These are phyloP conservation scores for Siderastrea siderea DNA, from an alignment of 92 coral and sea anemone species.

Conservation along the genomic window DNA sequence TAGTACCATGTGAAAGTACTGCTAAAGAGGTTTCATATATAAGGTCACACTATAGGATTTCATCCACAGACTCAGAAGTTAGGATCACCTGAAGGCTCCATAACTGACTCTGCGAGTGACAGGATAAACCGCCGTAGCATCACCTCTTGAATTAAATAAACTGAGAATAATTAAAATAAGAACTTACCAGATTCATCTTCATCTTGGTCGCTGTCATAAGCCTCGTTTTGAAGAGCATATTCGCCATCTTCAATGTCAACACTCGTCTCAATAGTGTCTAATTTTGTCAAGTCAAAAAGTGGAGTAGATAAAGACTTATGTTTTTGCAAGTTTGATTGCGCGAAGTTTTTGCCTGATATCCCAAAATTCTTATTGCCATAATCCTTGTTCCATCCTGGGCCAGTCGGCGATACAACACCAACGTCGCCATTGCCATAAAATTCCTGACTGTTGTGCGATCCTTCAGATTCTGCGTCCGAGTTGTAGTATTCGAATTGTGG, in stretches of 20 bases:
- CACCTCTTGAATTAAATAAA: neutral
- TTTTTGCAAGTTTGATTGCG: conserved; percentile 81
- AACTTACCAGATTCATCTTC: conserved; percentile 38
- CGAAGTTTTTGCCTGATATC: conserved; percentile 37
- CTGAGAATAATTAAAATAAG: neutral
- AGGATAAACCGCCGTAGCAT: too few relatives aligned
- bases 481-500: conserved; percentile 85
- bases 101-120: too few relatives aligned
- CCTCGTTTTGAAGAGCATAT: conserved; percentile 75
- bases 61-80: too few relatives aligned
- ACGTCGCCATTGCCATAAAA: conserved; percentile 38
- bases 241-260: conserved; percentile 50
- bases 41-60: too few relatives aligned
- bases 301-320: conserved; percentile 90
- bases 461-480: conserved; percentile 80
- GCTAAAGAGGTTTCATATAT: neutral
- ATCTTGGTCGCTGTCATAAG: conserved; percentile 82
- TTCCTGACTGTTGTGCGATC: conserved; percentile 44
- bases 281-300: conserved; percentile 85
- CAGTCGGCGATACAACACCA: conserved; percentile 22
- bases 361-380: conserved; percentile 39
- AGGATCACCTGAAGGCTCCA: too few relatives aligned
- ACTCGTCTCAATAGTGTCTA: conserved; percentile 73
- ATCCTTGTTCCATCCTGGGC: conserved; percentile 60
- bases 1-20: neutral